Percentiles rank a stretch among this genome's conserved stretches.
phyloP scores from a whole-genome alignment of 2,888 invertebrate genomes.

The Latrodectus elegans region DNA sequence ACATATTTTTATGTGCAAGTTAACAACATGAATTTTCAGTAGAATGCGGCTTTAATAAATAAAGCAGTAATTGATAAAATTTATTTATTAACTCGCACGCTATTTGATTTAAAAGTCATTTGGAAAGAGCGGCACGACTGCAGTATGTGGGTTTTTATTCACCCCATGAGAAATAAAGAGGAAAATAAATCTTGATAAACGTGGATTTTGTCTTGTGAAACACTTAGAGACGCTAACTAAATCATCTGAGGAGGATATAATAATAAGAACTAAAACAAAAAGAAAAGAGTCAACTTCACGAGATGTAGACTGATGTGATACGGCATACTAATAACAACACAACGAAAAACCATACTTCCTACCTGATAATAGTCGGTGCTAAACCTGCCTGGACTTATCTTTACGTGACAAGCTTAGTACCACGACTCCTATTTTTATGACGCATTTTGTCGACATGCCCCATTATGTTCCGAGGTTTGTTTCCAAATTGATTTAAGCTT shows the following conservation, averaged over 20 bases:
- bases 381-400: constrained; percentile 25
- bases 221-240: neutral
- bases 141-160: too few relatives aligned
- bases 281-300: neutral
- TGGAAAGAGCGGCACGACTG: too few relatives aligned
- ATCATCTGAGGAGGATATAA: neutral
- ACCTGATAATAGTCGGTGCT: constrained; percentile 15
- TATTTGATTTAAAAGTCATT: too few relatives aligned
- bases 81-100: too few relatives aligned
- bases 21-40: too few relatives aligned
- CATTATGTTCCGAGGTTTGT: constrained; percentile 31
- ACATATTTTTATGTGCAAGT: too few relatives aligned
- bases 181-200: neutral
- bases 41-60: too few relatives aligned
- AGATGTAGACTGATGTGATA: neutral
- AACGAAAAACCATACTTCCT: constrained; percentile 4
- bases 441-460: constrained; percentile 27
- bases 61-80: too few relatives aligned
- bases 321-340: neutral
- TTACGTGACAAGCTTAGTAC: neutral
- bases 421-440: constrained; percentile 41
- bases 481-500: constrained; percentile 32
- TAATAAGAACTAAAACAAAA: neutral
- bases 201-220: neutral
- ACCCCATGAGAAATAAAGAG: too few relatives aligned